Base-by-base conservation (phyloP, 2,113 vertebrate genomes). In the Lophius piscatorius region DNA sequence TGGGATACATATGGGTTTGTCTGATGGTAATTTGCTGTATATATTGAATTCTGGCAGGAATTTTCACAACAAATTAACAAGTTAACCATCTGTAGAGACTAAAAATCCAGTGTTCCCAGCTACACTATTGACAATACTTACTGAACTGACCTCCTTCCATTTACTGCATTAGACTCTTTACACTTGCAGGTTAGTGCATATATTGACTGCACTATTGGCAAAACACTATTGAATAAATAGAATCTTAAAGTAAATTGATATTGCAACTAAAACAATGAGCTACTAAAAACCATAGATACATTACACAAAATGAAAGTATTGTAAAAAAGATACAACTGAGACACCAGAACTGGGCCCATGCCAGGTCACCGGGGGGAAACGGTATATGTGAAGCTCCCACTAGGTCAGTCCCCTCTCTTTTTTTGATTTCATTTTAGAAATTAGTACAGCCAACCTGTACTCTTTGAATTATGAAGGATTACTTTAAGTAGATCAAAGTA, bases 131-230 rank as follows among this genome's bases (percentile, higher is more conserved):
- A 80, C 66, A 83, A 74, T 77, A 78, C 62, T 84, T 80, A 73
- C 44, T 42, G 70, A 59, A 33, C 70, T 55, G 67, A 42, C 60
- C 67, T 87, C 35, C 28, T 60, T 84, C 81, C 74, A 67, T 88
- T 85, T 82, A 67, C 55, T 42, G 60, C 82, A 74, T 85, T 85
- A 62, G 42, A 59, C 49, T 54, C 44, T 78, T 73, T 76, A 76
- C 74, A 83, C 54, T 76, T 77, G 13, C 18, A 9, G 58, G 67
- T 86, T 76, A 76, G 60, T 56, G 71, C 71, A 57, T 34, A 50
- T 87, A 89, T 89, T 70, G 88, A 91, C 80, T 88, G 22, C 49
- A 62, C 39, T 90, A 91, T 92, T 89, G 88, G 88, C 89, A 89
- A 89, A 91, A 80, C 88, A 91, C 73, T 87, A 76, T 71, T 56